These are phyloP conservation scores for Stigmatopora argus DNA, from an alignment of 2,113 vertebrate species.

Conservation along the genomic window DNA sequence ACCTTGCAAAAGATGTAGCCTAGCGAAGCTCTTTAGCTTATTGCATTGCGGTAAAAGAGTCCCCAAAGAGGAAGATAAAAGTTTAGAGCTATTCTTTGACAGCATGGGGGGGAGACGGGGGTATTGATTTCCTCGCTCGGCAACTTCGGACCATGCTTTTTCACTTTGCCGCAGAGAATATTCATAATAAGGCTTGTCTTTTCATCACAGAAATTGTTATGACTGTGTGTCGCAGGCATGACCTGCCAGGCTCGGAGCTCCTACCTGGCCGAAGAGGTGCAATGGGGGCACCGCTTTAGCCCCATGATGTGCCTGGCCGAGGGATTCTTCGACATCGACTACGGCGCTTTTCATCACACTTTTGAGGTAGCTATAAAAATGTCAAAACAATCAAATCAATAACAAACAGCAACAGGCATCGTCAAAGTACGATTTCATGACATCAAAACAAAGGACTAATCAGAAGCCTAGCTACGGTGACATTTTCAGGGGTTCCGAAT, in stretches of 20 bases:
- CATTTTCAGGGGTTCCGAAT: too few relatives aligned
- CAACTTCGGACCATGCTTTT: slow-evolving; percentile 11
- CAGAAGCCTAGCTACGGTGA: too few relatives aligned
- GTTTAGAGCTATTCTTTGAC: slow-evolving; percentile 8
- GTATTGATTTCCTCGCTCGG: slow-evolving; percentile 38
- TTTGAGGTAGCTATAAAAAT: slow-evolving; percentile 70
- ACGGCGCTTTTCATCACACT: slow-evolving; percentile 88
- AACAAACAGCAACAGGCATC: neutral
- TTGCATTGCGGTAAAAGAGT: slow-evolving; percentile 5
- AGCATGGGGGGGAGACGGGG: slow-evolving; percentile 29
- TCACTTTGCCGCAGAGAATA: slow-evolving; percentile 12
- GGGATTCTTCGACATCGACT: slow-evolving; percentile 90
- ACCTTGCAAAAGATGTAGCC: neutral
- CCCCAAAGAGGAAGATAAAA: slow-evolving; percentile 10
- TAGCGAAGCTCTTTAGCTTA: slow-evolving; percentile 11
- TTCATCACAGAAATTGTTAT: neutral
- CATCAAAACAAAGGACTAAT: too few relatives aligned
- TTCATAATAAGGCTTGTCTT: slow-evolving; percentile 9
- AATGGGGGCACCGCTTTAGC: slow-evolving; percentile 91
- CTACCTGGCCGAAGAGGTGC: slow-evolving; percentile 84
- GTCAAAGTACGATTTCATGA: too few relatives aligned
- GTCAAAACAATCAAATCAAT: neutral
- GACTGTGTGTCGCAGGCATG: slow-evolving; percentile 74
- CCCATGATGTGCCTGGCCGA: slow-evolving; percentile 87
- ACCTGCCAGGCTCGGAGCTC: slow-evolving; percentile 92